Percentiles rank a stretch among this genome's conserved stretches.
Conservation (phyloP, 2,888 invertebrate species). For the Ernsta delagoae region DNA sequence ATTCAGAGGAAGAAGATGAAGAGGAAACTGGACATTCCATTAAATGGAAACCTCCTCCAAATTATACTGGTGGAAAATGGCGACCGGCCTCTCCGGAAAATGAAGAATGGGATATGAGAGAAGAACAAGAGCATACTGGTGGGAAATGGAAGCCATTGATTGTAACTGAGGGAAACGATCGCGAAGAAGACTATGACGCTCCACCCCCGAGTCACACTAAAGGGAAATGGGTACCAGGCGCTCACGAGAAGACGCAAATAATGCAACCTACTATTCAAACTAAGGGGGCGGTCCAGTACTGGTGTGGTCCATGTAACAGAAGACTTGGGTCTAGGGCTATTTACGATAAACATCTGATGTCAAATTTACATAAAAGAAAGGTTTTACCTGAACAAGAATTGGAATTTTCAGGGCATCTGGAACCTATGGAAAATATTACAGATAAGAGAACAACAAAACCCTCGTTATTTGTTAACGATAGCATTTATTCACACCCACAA, state of each 20-base stretch:
- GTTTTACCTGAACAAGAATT: slow-evolving; percentile 88
- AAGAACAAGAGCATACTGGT: slow-evolving; percentile 83
- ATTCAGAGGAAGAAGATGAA: no score
- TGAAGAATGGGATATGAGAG: slow-evolving; percentile 83
- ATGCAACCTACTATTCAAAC: slow-evolving; percentile 81
- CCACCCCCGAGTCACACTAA: slow-evolving; percentile 90
- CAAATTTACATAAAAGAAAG: slow-evolving; percentile 88
- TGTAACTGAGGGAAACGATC: slow-evolving; percentile 63
- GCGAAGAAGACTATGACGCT: slow-evolving; percentile 80
- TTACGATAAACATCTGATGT: slow-evolving; percentile 91
- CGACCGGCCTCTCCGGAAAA: slow-evolving; percentile 75
- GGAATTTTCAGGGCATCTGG: slow-evolving; percentile 84
- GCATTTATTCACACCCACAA: slow-evolving; percentile 57
- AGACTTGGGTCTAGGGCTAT: slow-evolving; percentile 89
- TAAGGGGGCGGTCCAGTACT: slow-evolving; percentile 86
- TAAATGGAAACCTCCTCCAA: slow-evolving; percentile 90
- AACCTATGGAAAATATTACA: slow-evolving; percentile 55
- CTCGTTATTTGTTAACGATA: slow-evolving; percentile 64
- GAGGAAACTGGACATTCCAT: slow-evolving; percentile 84
- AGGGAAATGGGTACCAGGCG: slow-evolving; percentile 93
- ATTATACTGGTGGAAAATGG: slow-evolving; percentile 80
- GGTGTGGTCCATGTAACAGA: slow-evolving; percentile 93
- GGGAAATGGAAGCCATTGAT: slow-evolving; percentile 87
- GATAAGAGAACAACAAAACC: slow-evolving; percentile 68
- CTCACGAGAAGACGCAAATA: slow-evolving; percentile 79